These are phyloP conservation scores for Exocentrus adspersus DNA, from an alignment of 2,888 invertebrate genomes.

Conservation along the genomic window DNA sequence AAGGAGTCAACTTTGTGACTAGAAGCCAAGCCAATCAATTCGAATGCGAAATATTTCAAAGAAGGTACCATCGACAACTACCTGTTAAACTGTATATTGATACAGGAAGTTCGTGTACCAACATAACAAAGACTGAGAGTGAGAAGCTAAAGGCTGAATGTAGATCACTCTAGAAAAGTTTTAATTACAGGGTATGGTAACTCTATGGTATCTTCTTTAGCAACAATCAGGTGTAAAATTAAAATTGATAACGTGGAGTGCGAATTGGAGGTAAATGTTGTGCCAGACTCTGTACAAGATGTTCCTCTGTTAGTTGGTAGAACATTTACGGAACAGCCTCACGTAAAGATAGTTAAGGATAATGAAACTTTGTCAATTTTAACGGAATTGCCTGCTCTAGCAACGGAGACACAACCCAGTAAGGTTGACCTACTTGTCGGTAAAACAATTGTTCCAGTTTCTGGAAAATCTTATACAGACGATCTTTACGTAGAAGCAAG, in stretches of 20 bases:
- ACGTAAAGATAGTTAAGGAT: not conserved
- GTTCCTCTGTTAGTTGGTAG: constrained; percentile 6
- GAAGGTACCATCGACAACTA: not conserved
- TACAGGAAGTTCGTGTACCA: constrained; percentile 7
- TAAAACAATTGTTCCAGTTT: constrained; percentile 7
- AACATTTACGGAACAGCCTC: constrained; percentile 7
- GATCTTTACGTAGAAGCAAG: constrained; percentile 3
- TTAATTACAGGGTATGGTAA: constrained; percentile 5
- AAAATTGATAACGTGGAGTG: constrained; percentile 10
- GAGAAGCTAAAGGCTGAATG: not conserved
- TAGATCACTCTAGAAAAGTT: not conserved
- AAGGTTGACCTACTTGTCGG: not conserved
- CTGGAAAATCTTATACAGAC: not conserved
- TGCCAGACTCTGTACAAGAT: constrained; percentile 2
- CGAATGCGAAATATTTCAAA: constrained; percentile 4
- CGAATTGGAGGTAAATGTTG: constrained; percentile 5
- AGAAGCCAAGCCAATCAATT: not conserved
- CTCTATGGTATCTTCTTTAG: not conserved
- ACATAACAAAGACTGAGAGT: constrained; percentile 2
- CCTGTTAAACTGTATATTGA: constrained; percentile 11
- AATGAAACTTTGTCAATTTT: not conserved
- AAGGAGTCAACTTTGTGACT: constrained; percentile 10
- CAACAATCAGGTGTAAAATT: constrained; percentile 1
- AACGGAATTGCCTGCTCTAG: not conserved
- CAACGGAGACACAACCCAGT: not conserved